A percentile compares a stretch with the other conserved stretches of the same genome.
These are phyloP conservation scores for Alethe diademata DNA, from an alignment of 2,113 vertebrate species.

Conservation along the genomic window DNA sequence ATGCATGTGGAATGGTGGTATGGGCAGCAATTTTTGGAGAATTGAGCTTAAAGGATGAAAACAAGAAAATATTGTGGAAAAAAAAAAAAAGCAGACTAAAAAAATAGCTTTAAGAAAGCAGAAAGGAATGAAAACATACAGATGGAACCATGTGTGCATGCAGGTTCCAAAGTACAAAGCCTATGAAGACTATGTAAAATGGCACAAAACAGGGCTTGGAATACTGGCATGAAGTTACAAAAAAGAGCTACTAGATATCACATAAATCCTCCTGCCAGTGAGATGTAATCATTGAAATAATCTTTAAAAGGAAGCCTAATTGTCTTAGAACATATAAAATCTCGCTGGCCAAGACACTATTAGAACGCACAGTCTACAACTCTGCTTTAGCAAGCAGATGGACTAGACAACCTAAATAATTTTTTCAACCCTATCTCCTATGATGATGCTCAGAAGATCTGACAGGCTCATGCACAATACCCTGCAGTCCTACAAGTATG, in stretches of 20 bases:
- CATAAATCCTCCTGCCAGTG: not conserved
- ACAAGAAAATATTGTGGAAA: not conserved
- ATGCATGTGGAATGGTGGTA: not conserved
- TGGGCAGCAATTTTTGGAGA: not conserved
- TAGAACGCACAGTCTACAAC: conserved; percentile 10
- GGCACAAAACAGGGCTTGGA: conserved; percentile 1
- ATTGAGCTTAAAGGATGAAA: not conserved
- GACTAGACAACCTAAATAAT: conserved; percentile 13
- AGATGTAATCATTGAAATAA: not conserved
- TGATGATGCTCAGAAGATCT: conserved; percentile 57
- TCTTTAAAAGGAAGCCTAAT: not conserved
- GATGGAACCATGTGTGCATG: not conserved
- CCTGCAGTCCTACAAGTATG: conserved; percentile 68
- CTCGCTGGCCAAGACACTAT: conserved; percentile 13
- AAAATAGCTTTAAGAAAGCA: not conserved
- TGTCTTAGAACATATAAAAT: conserved; percentile 11
- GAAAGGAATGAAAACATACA: not conserved
- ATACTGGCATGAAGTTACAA: conserved; percentile 1
- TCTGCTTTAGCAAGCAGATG: conserved; percentile 24
- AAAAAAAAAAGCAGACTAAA: not conserved
- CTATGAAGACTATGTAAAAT: not conserved
- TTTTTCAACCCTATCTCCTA: conserved; percentile 31
- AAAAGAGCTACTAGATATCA: not conserved
- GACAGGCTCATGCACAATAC: conserved; percentile 69
- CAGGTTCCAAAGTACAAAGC: not conserved